Evolutionary conservation across 1,140 invertebrate genomes (phyloP), one percentile per base, ranked within the genome.

Genomic region (Hycleus phaleratus): DNA sequence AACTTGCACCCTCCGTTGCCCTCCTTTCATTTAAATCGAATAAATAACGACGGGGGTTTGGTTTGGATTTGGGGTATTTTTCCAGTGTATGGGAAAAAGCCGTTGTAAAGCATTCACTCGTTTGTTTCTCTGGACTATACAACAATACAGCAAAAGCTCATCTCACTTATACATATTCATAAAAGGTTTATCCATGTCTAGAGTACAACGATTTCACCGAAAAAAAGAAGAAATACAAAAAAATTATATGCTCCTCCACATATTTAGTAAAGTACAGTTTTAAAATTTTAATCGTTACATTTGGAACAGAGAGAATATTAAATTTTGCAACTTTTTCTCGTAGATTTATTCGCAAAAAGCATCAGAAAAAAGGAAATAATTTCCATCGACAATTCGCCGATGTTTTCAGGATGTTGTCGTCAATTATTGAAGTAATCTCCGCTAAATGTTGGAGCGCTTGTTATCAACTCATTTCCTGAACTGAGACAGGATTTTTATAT

Each of bases 351-450:
- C 32, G 7, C 7, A 5, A 32, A 32, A 32, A 32, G 11, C 42
- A 61, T 54, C 50, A 61, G 50, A 51, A 61, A 61, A 61, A 54
- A 61, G 59, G 59, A 61, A 61, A 61, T 61, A 61, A 61, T 57
- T 61, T 55, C 57, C 43, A 56, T 61, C 57, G 51, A 61, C 59
- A 61, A 61, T 61, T 61, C 56, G 49, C 9, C 52, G 59, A 61
- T 61, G 56, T 46, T 57, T 55, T 43, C 55, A 61, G 59, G 59
- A 61, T 61, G 59, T 58, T 48, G 55, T 32, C 59, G 45, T 50
- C 59, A 61, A 57, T 61, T 57, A 61, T 61, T 60, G 59, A 58
- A 56, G 52, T 43, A 39, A 46, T 39, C 59, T 55, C 26, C 58
- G 59, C 40, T 43, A 32, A 46, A 26, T 50, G 43, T 49, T 40